phyloP scores from a whole-genome alignment of 2,888 invertebrate genomes.

The Brachyptera risi region DNA sequence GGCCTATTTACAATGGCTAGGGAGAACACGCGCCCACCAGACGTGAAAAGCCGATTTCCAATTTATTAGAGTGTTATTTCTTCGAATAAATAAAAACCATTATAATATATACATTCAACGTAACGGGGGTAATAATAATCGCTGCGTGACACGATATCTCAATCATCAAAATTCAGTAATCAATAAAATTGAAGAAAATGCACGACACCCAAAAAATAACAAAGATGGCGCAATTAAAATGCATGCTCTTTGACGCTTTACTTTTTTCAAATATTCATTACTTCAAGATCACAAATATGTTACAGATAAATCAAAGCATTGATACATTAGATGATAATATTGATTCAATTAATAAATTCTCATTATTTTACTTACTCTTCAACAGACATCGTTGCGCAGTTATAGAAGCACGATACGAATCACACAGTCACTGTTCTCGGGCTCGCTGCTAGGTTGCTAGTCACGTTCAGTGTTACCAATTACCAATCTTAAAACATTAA shows the following conservation, averaged over 20 bases:
- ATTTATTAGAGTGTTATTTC: not conserved
- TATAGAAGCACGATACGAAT: conserved; percentile 1
- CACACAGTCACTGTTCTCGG: no score
- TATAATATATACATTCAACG: not conserved
- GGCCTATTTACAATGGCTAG: no score
- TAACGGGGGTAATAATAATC: not conserved
- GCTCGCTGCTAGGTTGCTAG: conserved; percentile 26
- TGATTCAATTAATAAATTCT: not conserved
- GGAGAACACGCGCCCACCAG: no score
- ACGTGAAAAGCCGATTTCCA: no score
- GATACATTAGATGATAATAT: not conserved
- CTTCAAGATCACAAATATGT: not conserved
- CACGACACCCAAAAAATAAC: conserved; percentile 5
- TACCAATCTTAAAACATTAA: no score
- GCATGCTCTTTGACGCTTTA: not conserved
- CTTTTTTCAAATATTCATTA: not conserved
- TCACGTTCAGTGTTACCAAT: conserved; percentile 27
- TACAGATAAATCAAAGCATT: not conserved
- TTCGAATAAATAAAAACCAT: not conserved
- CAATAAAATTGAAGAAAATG: not conserved
- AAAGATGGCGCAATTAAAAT: conserved; percentile 31
- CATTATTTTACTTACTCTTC: conserved; percentile 24
- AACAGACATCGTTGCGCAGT: conserved; percentile 24
- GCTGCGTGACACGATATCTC: not conserved
- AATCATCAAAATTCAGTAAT: not conserved